Evolutionary conservation across 2,888 invertebrate genomes (phyloP).

Genomic region (Eupeodes luniger): DNA sequence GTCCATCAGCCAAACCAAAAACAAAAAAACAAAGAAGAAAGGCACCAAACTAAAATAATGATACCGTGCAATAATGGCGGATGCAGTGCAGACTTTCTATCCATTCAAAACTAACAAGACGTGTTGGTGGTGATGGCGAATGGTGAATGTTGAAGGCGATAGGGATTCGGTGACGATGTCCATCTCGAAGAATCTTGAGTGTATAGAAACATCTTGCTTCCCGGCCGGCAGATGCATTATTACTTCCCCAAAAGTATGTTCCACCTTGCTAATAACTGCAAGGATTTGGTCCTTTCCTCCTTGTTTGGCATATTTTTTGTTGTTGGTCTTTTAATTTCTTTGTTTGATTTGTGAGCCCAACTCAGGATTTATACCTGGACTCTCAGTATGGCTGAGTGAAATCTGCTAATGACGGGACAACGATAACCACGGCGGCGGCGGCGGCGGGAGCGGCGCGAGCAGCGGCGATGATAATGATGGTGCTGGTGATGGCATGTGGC

Average conservation of each 20-base stretch:
- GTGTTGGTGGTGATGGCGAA: constrained; percentile 21
- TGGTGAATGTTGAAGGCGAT: constrained; percentile 23
- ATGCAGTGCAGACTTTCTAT: constrained; percentile 69
- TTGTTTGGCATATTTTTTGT: neutral
- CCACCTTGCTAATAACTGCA: constrained; percentile 71
- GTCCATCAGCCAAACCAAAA: constrained; percentile 9
- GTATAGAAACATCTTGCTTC: constrained; percentile 68
- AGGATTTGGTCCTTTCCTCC: constrained; percentile 69
- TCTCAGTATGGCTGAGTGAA: constrained; percentile 24
- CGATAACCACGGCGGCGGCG: constrained; percentile 13
- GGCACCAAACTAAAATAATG: constrained; percentile 32
- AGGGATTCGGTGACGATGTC: constrained; percentile 32
- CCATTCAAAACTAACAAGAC: constrained; percentile 59
- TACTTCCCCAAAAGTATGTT: constrained; percentile 40
- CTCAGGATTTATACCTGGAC: constrained; percentile 57
- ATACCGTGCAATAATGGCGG: constrained; percentile 37
- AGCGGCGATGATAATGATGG: neutral
- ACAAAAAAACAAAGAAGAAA: neutral
- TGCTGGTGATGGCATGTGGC: constrained; percentile 61
- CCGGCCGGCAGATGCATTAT: constrained; percentile 57
- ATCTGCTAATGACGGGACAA: constrained; percentile 43
- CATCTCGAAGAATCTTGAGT: constrained; percentile 46
- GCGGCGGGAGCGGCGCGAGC: too few relatives aligned
- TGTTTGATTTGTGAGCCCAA: constrained; percentile 63
- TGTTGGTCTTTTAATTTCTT: constrained; percentile 35